A percentile compares a stretch with the other conserved stretches of the same genome.
Evolutionary conservation across 1,140 invertebrate genomes (phyloP).

Genomic region (Nephotettix cincticeps): DNA sequence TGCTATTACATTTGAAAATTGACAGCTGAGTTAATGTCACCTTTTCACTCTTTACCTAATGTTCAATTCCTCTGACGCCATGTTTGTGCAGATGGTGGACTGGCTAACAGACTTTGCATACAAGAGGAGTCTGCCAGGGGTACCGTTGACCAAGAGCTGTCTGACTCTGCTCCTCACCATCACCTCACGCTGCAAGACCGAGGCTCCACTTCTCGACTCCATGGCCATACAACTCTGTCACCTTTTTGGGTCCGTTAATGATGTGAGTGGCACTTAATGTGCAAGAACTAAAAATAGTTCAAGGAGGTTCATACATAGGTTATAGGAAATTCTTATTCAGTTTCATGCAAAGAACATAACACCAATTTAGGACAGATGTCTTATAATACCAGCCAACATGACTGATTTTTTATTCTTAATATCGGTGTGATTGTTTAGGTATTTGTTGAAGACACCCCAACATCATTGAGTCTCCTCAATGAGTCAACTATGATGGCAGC

Average conservation of each 20-base stretch:
- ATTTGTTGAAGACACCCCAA: slow-evolving; percentile 32
- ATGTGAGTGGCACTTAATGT: slow-evolving; percentile 32
- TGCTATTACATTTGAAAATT: no score
- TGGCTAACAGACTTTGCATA: slow-evolving; percentile 35
- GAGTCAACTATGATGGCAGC: slow-evolving; percentile 27
- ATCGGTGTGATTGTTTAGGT: no score
- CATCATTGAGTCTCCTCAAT: slow-evolving; percentile 29
- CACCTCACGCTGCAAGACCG: slow-evolving; percentile 27
- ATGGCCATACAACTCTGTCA: slow-evolving; percentile 35
- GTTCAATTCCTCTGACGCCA: no score
- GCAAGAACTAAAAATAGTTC: no score
- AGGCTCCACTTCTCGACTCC: slow-evolving; percentile 33
- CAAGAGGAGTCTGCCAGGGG: slow-evolving; percentile 23
- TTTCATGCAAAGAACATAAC: neutral
- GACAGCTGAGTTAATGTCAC: no score
- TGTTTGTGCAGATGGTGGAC: slow-evolving; percentile 30
- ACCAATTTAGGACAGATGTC: neutral
- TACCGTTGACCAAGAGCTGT: slow-evolving; percentile 28
- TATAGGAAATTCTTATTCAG: neutral
- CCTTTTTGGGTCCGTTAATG: slow-evolving; percentile 36
- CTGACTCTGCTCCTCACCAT: slow-evolving; percentile 32
- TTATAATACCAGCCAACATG: neutral
- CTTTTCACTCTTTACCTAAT: no score
- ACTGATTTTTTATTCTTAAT: no score
- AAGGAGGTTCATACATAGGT: neutral